These are phyloP conservation scores for Scaptomyza parva DNA, from an alignment of 2,888 invertebrate genomes.

Conservation along the genomic window DNA sequence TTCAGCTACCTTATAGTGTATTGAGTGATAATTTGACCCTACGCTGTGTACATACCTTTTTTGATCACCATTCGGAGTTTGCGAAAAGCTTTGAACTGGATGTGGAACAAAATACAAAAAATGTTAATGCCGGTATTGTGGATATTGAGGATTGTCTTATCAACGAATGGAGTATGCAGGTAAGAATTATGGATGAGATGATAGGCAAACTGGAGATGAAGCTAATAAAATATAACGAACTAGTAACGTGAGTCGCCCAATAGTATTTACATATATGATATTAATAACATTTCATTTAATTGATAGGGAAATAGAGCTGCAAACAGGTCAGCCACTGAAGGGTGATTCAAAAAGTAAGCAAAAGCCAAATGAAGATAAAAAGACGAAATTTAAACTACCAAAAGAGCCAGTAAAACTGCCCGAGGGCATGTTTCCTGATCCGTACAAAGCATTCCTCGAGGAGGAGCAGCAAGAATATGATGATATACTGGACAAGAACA, in stretches of 20 bases:
- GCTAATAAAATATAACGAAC: conserved; percentile 57
- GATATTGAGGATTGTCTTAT: conserved; percentile 66
- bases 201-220: conserved; percentile 53
- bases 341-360: not conserved
- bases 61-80: conserved; percentile 76
- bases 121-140: conserved; percentile 52
- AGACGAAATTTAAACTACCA: not conserved
- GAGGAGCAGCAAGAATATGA: conserved; percentile 56
- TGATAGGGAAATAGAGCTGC: conserved; percentile 1
- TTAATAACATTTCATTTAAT: no score
- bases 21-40: conserved; percentile 73
- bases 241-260: conserved; percentile 26
- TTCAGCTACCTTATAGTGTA: conserved; percentile 74
- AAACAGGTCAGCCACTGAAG: not conserved
- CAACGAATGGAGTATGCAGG: conserved; percentile 72
- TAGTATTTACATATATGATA: not conserved
- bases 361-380: not conserved
- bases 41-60: conserved; percentile 75
- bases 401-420: conserved; percentile 60
- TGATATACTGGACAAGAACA: conserved; percentile 44
- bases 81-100: conserved; percentile 57
- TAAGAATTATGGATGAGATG: conserved; percentile 61
- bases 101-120: conserved; percentile 5
- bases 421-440: conserved; percentile 65
- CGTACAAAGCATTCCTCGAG: conserved; percentile 62